Conservation (phyloP, 2,113 vertebrate genomes). For the Lontra canadensis region DNA sequence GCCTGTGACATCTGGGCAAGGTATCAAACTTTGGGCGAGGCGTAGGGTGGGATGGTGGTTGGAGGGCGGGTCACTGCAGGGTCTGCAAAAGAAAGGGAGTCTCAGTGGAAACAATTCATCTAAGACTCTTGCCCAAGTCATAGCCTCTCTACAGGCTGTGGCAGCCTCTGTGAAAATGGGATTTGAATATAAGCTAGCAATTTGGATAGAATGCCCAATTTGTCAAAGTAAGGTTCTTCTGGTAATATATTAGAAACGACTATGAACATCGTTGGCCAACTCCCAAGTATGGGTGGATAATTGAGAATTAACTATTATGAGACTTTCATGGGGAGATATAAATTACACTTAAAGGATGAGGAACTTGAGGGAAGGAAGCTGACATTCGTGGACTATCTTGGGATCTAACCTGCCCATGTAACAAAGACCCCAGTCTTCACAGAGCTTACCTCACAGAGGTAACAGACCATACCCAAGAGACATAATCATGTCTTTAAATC, state of each 20-base stretch:
- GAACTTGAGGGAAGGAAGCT: not conserved
- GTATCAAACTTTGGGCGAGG: not conserved
- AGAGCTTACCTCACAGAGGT: not conserved
- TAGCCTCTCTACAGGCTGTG: not conserved
- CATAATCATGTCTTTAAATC: not conserved
- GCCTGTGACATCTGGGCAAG: not conserved
- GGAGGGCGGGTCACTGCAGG: not conserved
- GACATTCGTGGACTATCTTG: not conserved
- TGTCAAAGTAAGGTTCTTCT: constrained; percentile 26
- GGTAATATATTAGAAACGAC: constrained; percentile 36
- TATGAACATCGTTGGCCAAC: constrained; percentile 31
- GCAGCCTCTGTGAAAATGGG: not conserved
- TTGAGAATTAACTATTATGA: constrained; percentile 48
- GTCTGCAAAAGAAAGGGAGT: not conserved
- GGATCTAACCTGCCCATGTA: not conserved
- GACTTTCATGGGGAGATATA: constrained; percentile 18
- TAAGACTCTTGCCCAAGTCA: not conserved
- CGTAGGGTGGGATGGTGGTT: too few species aligned
- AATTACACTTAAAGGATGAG: constrained; percentile 44
- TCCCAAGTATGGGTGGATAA: constrained; percentile 21
- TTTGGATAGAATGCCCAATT: constrained; percentile 13
- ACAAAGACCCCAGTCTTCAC: not conserved
- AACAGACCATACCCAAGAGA: not conserved
- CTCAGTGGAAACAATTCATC: not conserved
- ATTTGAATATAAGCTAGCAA: constrained; percentile 26